Evolutionary conservation across 2,113 vertebrate genomes (phyloP), one percentile per base, ranked within the genome.

Genomic region (Aleadryas rufinucha): DNA sequence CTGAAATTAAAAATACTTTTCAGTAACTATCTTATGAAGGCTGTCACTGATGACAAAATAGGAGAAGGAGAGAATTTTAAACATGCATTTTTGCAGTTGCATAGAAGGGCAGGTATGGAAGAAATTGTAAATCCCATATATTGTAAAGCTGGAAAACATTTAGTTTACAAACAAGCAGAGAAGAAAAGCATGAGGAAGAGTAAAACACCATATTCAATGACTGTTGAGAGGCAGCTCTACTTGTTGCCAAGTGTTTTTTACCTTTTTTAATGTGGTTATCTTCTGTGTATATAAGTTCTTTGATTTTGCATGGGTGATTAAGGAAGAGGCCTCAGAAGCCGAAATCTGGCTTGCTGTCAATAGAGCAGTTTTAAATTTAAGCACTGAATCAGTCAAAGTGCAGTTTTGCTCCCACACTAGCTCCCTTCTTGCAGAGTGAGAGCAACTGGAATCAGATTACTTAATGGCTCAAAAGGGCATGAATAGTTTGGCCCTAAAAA

Each of bases 1-100:
- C 70, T 94, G 57, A 96, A 95, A 95, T 91, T 53, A 90, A 90
- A 95, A 95, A 64, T 60, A 66, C 71, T 86, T 94, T 88, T 77
- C 45, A 85, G 66, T 72, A 85, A 79, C 78, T 93, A 18, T 80
- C 59, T 84, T 77, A 74, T 59, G 59, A 88, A 70, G 84, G 66
- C 78, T 77, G 78, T 63, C 87, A 66, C 47, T 59, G 42, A 68
- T 78, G 91, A 84, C 79, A 93, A 79, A 94, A 93, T 13, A 88
- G 65, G 20, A 69, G 68, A 60, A 81, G 57, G 54, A 57, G 10
- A 83, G n/a, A 53, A 71, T 69, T 84, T 70, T 63, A 86, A 68
- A 27, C 21, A 39, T 1, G 3, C 7, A 14, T 44, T 84, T 93
- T 89, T 92, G 60, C 76, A 90, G 64, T 74, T 76, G 24, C 75